Conservation (phyloP, 2,888 invertebrate genomes). For the Scaptomyza cyrtandrae region DNA sequence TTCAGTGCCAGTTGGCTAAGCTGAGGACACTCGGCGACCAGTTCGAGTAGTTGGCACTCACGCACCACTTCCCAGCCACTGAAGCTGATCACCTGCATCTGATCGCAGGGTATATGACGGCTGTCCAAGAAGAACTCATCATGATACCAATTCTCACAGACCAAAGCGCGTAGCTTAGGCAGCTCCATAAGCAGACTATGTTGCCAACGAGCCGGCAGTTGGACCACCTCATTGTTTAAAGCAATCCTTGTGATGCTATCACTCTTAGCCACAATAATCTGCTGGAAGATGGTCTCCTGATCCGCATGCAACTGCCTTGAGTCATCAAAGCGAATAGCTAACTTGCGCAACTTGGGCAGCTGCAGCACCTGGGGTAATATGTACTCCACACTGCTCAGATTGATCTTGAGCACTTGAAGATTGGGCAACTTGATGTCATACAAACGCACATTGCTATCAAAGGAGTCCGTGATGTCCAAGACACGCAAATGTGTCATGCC, state of each 20-base stretch:
- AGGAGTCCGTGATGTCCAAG: slow-evolving; percentile 66
- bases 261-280: slow-evolving; percentile 70
- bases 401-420: slow-evolving; percentile 69
- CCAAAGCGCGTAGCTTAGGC: slow-evolving; percentile 56
- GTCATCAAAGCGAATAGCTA: slow-evolving; percentile 62
- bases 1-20: slow-evolving; percentile 55
- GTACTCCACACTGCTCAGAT: slow-evolving; percentile 61
- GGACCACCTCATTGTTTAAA: slow-evolving; percentile 69
- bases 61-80: slow-evolving; percentile 69
- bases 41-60: slow-evolving; percentile 54
- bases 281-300: slow-evolving; percentile 70
- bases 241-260: slow-evolving; percentile 65
- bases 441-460: slow-evolving; percentile 59
- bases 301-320: slow-evolving; percentile 65
- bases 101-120: slow-evolving; percentile 61
- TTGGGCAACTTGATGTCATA: slow-evolving; percentile 66
- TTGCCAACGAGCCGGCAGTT: slow-evolving; percentile 60
- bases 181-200: slow-evolving; percentile 54
- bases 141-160: slow-evolving; percentile 71
- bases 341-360: slow-evolving; percentile 59
- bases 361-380: slow-evolving; percentile 61
- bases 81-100: slow-evolving; percentile 68
- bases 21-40: slow-evolving; percentile 57
- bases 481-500: slow-evolving; percentile 54
- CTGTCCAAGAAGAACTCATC: slow-evolving; percentile 64